phyloP scores from a whole-genome alignment of 1,140 invertebrate genomes.

The Pseudomyrmex pallidus region DNA sequence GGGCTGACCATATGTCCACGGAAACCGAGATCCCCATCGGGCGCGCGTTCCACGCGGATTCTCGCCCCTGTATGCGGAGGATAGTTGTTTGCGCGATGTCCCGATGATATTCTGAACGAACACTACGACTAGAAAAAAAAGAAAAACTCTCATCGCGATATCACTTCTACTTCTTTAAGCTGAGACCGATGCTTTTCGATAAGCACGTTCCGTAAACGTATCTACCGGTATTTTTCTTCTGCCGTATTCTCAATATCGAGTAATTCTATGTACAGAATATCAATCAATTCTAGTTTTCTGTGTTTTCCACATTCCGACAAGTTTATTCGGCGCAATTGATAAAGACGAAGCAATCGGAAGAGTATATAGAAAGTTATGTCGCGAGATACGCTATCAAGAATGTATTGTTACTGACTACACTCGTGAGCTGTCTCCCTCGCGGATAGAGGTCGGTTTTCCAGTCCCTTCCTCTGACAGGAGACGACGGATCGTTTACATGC shows the following conservation, averaged over 20 bases:
- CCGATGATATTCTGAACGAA: slow-evolving; percentile 16
- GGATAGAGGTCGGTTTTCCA: background rate
- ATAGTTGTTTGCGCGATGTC: slow-evolving; percentile 29
- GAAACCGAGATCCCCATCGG: slow-evolving; percentile 67
- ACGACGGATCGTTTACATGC: slow-evolving; percentile 67
- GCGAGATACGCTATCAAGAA: background rate
- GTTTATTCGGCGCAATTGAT: background rate
- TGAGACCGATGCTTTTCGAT: background rate
- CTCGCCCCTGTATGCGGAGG: slow-evolving; percentile 25
- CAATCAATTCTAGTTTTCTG: background rate
- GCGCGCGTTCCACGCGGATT: slow-evolving; percentile 45
- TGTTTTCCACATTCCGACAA: background rate
- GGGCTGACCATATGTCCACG: slow-evolving; percentile 84
- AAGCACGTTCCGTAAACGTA: background rate
- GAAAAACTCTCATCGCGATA: background rate
- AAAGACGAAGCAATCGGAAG: background rate
- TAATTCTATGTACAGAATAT: background rate
- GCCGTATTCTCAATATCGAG: background rate
- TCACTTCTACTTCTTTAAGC: background rate
- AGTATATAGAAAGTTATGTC: background rate
- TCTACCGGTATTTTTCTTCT: background rate
- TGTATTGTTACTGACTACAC: background rate
- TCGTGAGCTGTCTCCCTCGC: background rate
- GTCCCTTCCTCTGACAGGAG: slow-evolving; percentile 25
- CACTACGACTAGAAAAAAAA: background rate